Base-by-base conservation (phyloP, 2,113 vertebrate genomes). In the Percopsis transmontana region DNA sequence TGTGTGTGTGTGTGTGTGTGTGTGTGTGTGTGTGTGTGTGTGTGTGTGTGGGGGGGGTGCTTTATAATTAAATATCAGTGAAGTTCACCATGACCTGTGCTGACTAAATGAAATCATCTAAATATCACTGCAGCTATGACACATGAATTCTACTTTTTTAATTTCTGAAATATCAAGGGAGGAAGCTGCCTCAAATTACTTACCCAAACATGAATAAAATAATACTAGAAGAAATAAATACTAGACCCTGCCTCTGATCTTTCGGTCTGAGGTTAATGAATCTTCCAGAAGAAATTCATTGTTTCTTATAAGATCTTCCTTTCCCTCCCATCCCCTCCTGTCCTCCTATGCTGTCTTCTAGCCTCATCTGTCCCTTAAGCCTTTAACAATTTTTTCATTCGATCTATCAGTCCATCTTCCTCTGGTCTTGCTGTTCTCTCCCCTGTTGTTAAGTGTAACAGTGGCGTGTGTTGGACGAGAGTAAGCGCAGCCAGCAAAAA, bases 371-470 rank as follows among this genome's bases (percentile, higher is more conserved):
- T 42, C 69, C 21, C 41, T 53, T 27, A 58, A 42, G 47, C 42
- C 47, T n/a, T 19, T 23, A 33, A 33, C 27, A 2, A 33, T 6
- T 45, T 16, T 44, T 54, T 45, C n/a, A 16, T 63, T 71, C 5
- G 0, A 18, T n/a, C n/a, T 23, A 23, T 1, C 45, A 58, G 18
- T 7, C 24, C 19, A 9, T 15, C 50, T 54, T 18, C 19, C 33
- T 52, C 39, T 47, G 18, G 33, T 11, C 23, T 48, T 20, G 19
- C 50, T 52, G 50, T 16, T 48, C 45, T 14, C 14, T 41, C 18
- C 39, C 45, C 59, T 70, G 65, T 19, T 66, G 39, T 41, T 69
- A 33, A 33, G 27, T n/a, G n/a, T n/a, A n/a, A n/a, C n/a, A n/a
- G n/a, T n/a, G n/a, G n/a, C n/a, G n/a, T n/a, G n/a, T n/a, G n/a